Evolutionary conservation across 2,113 vertebrate genomes (phyloP).

Genomic region (Guaruba guarouba): DNA sequence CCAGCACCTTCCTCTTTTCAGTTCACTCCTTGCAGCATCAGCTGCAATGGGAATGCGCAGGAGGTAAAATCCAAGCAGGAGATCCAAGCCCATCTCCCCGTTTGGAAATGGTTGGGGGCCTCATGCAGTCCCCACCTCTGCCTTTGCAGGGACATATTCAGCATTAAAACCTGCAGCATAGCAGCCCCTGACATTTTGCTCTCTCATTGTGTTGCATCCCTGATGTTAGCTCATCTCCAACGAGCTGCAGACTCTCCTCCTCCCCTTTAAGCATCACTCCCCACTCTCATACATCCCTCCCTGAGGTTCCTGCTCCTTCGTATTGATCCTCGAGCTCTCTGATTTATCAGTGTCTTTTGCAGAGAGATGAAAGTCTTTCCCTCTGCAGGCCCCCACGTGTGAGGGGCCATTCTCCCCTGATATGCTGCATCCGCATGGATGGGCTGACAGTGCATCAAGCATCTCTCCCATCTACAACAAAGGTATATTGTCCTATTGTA

Average conservation of each 20-base stretch:
- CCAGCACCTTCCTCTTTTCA: conserved; percentile 23
- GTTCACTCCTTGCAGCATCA: neutral
- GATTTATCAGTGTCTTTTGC: neutral
- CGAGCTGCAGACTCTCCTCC: neutral
- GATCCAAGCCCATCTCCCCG: neutral
- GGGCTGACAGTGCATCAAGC: rapidly evolving
- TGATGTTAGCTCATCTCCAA: neutral
- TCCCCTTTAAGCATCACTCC: neutral
- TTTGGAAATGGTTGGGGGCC: neutral
- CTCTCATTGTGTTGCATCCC: neutral
- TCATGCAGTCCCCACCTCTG: neutral
- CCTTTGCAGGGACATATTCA: neutral
- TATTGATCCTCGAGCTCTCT: neutral
- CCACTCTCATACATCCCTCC: neutral
- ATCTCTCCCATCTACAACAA: neutral
- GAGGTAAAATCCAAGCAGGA: neutral
- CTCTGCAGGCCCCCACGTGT: neutral
- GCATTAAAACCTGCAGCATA: neutral
- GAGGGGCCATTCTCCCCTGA: neutral
- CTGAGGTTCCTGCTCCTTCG: neutral
- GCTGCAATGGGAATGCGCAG: neutral
- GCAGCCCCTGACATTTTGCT: neutral
- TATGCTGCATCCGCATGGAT: rapidly evolving
- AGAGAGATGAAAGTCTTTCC: neutral
- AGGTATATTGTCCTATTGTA: neutral